These are phyloP conservation scores for Oryzias dopingdopingensis DNA, from an alignment of 2,797 vertebrate species.

Conservation along the genomic window DNA sequence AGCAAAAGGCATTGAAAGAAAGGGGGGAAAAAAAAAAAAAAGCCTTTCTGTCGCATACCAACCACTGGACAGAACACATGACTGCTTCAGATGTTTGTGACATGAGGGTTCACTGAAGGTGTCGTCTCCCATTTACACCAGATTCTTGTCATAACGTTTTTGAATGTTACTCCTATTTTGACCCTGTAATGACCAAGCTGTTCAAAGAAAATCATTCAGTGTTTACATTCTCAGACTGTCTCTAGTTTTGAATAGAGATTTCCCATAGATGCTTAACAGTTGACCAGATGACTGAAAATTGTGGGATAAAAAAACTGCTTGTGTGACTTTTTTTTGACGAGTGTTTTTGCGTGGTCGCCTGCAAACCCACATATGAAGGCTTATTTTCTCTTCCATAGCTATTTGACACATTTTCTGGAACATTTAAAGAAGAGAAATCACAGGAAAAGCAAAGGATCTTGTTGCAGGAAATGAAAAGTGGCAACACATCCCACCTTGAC, in stretches of 20 bases:
- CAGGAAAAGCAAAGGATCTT: too few species aligned
- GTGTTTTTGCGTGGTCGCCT: not conserved
- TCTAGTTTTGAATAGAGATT: slow-evolving; percentile 15
- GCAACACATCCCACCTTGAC: too few species aligned
- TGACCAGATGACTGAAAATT: slow-evolving; percentile 19
- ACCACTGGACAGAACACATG: slow-evolving; percentile 22
- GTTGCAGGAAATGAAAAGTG: too few species aligned
- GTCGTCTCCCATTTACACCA: slow-evolving; percentile 36
- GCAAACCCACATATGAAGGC: not conserved
- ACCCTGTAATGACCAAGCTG: not conserved
- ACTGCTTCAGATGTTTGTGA: slow-evolving; percentile 7
- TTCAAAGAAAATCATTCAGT: slow-evolving; percentile 4
- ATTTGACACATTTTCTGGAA: too few species aligned
- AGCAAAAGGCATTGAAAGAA: slow-evolving; percentile 25
- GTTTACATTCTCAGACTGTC: slow-evolving; percentile 4
- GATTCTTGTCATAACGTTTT: slow-evolving; percentile 20
- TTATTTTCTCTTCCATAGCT: too few species aligned
- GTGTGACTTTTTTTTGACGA: not conserved
- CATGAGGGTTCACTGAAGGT: slow-evolving; percentile 6
- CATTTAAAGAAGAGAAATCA: too few species aligned
- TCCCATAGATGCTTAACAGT: slow-evolving; percentile 18
- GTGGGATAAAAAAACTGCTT: slow-evolving; percentile 4
- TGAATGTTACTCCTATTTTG: slow-evolving; percentile 1
- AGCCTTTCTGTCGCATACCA: not conserved
- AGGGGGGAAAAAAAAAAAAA: not conserved